A percentile compares a stretch with the other conserved stretches of the same genome.
phyloP scores from a whole-genome alignment of 2,888 invertebrate species.

The Criorhina ranunculi region DNA sequence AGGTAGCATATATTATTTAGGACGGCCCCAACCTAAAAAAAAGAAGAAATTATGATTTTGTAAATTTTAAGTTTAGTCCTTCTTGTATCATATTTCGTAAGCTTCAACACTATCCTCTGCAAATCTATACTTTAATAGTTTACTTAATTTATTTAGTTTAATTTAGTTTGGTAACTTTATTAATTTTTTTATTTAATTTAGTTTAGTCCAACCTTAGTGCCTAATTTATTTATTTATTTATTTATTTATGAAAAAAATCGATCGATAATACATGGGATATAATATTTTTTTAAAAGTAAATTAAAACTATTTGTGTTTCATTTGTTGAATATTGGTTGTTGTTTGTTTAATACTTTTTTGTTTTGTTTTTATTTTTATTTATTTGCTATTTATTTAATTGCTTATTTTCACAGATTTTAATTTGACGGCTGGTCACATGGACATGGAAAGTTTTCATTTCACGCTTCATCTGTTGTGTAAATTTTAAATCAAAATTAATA shows the following conservation, averaged over 20 bases:
- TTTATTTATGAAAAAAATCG: slow-evolving; percentile 77
- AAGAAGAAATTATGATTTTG: background rate
- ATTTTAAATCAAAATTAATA: slow-evolving; percentile 17
- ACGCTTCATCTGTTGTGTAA: slow-evolving; percentile 24
- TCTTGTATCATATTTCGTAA: slow-evolving; percentile 52
- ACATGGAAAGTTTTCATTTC: slow-evolving; percentile 4
- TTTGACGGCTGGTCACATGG: slow-evolving; percentile 47
- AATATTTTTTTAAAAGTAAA: slow-evolving; percentile 40
- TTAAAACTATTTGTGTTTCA: slow-evolving; percentile 49
- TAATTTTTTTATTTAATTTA: slow-evolving; percentile 23
- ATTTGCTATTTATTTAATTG: slow-evolving; percentile 36
- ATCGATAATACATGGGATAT: slow-evolving; percentile 63
- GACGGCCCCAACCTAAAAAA: slow-evolving; percentile 53
- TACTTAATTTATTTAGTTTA: slow-evolving; percentile 24
- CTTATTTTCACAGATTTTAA: slow-evolving; percentile 59
- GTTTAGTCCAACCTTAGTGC: slow-evolving; percentile 61
- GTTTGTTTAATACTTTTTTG: slow-evolving; percentile 13
- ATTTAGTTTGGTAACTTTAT: slow-evolving; percentile 29
- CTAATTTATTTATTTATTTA: slow-evolving; percentile 78
- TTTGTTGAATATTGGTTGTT: slow-evolving; percentile 32
- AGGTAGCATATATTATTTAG: slow-evolving; percentile 38
- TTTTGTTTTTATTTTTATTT: slow-evolving; percentile 12
- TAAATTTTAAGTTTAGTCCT: slow-evolving; percentile 8
- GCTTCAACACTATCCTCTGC: slow-evolving; percentile 37
- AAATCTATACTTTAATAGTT: slow-evolving; percentile 38